Evolutionary conservation across 2,888 invertebrate genomes (phyloP), one percentile per base, ranked within the genome.

Genomic region (Rhynchonema sp.): DNA sequence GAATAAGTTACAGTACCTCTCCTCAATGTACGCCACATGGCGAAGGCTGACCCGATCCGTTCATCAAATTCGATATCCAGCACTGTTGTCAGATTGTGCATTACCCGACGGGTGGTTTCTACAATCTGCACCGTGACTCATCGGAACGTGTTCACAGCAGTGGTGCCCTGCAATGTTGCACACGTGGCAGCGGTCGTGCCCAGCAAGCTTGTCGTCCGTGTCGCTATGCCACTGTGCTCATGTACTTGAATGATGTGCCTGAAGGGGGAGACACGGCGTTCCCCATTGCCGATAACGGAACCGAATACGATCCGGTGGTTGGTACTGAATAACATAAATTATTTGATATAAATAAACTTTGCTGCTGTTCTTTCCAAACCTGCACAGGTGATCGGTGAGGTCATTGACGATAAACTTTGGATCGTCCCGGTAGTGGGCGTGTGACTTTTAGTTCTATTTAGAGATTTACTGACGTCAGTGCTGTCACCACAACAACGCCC

Each of bases 211-310:
- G 38, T 17, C 38, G 38, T 38, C 17, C 38, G 9, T 38, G 38
- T 38, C 38, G 38, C 9, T 38, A 17, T 6, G 38, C 38, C 9
- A 38, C 38, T 6, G 6, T 38, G 6, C 38, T 38, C 9, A 13
- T 38, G 6, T 38, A 38, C 17, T 64, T 70, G 55, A 70, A 66
- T 65, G 68, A 69, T 61, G 70, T 70, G 1, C 63, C 62, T 28
- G 64, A 62, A 29, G 70, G 70, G 30, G 70, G 70, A 17, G 69
- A 67, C 52, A 70, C 70, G 27, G 69, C 70, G 2, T 70, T 70
- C 59, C 69, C 68, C n/a, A 58, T 67, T 23, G 69, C 69, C 30
- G 67, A 66, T 60, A 66, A 69, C 56, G 65, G 49, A 6, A 38
- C 6, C n/a, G n/a, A n/a, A n/a, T n/a, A n/a, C n/a, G n/a, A n/a